Percentiles rank a stretch among this genome's conserved stretches.
phyloP scores from a whole-genome alignment of 1,140 invertebrate species.

The Brachionus asplanchnoidis region DNA sequence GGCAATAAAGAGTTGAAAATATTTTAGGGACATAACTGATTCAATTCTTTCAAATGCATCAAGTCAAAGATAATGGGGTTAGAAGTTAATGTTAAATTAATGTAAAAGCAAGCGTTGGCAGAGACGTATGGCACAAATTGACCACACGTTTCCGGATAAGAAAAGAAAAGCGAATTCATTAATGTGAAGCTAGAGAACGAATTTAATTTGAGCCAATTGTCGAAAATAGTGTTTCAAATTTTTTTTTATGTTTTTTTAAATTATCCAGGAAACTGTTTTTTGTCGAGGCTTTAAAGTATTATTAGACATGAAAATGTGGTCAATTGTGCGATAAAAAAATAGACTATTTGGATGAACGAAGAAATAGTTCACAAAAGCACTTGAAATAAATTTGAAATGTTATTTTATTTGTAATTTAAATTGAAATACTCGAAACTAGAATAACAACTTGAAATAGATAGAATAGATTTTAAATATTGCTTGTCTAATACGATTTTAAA shows the following conservation, averaged over 20 bases:
- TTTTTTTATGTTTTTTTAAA: conserved; percentile 6
- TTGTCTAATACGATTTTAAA: conserved; percentile 37
- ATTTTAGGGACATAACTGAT: background rate
- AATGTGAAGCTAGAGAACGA: background rate
- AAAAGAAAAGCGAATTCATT: background rate
- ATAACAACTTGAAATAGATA: background rate
- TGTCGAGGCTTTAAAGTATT: background rate
- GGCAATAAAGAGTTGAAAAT: background rate
- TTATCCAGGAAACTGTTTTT: conserved; percentile 14
- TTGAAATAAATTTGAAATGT: conserved; percentile 21
- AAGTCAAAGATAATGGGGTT: background rate
- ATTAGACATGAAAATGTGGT: conserved; percentile 30
- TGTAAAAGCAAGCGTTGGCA: background rate
- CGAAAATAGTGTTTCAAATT: background rate
- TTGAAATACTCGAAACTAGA: background rate
- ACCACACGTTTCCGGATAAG: background rate
- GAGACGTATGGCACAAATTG: background rate
- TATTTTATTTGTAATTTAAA: conserved; percentile 12
- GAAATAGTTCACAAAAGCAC: background rate
- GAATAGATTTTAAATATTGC: conserved; percentile 28
- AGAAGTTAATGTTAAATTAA: background rate
- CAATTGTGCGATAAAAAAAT: conserved; percentile 25
- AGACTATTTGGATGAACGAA: background rate
- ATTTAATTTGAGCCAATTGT: background rate
- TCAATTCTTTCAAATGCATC: background rate